Evolutionary conservation across 2,888 invertebrate species (phyloP), one percentile per base, ranked within the genome.

Genomic region (Emesis russula): DNA sequence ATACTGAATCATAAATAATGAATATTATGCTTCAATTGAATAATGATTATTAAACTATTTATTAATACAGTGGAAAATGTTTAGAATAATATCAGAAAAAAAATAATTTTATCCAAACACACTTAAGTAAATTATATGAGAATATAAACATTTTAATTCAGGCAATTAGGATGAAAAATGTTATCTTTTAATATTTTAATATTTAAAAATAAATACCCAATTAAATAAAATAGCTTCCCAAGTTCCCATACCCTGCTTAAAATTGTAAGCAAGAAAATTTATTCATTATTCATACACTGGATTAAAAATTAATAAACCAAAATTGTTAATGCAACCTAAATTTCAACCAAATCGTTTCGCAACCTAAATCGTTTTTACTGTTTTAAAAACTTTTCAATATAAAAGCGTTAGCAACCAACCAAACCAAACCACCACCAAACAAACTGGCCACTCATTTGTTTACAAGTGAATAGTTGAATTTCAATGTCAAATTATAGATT

Each of bases 111-210:
- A 48, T 48, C 48, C 48, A 48, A 48, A 48, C 48, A 48, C 48
- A 48, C 48, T 48, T 48, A 48, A 48, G 48, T 48, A 48, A 48
- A 48, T 48, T 48, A 48, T 48, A 48, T 25, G n/a, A 66, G 66
- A 66, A 66, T 66, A 66, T 66, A 66, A 66, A 66, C 66, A 66
- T 25, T 66, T 25, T 31, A 66, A 66, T 31, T 25, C 66, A 66
- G 18, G 18, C n/a, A 66, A 66, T 48, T 48, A 48, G 48, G 48
- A 48, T 48, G 48, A 48, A 48, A 48, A 48, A 48, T 48, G 48
- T 70, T 83, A 77, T 25, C 25, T 25, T 25, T 25, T 25, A 25
- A 25, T 77, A 77, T 83, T 83, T 77, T 75, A 75, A 58, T 77
- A 63, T 58, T 58, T 25, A 77, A 77, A 58, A 36, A 41, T 77